A percentile compares a stretch with the other conserved stretches of the same genome.
Evolutionary conservation across 2,888 invertebrate species (phyloP).

Genomic region (Drosophila kuntzei): DNA sequence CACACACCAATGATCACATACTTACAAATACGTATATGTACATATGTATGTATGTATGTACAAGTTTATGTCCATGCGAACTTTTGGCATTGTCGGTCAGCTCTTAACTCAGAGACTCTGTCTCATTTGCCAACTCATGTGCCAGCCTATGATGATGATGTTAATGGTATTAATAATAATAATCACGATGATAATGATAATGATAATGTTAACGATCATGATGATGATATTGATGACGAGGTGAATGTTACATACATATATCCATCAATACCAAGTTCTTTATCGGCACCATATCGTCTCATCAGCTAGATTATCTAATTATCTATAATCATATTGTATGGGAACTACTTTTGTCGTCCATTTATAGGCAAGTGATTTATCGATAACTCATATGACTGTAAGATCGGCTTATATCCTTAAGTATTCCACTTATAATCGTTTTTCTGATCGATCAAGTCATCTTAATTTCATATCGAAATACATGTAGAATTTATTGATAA

Average conservation of each 20-base stretch:
- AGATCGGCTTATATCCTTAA: background rate
- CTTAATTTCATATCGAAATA: too few relatives aligned
- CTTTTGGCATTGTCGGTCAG: conserved; percentile 60
- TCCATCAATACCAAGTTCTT: conserved; percentile 19
- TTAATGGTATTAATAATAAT: conserved; percentile 17
- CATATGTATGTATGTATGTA: background rate
- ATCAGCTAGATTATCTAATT: conserved; percentile 14
- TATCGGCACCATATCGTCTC: background rate
- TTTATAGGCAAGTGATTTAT: conserved; percentile 6
- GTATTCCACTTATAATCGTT: background rate
- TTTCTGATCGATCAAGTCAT: background rate
- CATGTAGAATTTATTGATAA: too few relatives aligned
- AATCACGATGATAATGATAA: conserved; percentile 18
- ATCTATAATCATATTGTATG: conserved; percentile 9
- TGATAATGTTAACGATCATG: conserved; percentile 18
- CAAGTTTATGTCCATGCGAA: conserved; percentile 54
- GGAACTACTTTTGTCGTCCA: conserved; percentile 12
- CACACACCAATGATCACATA: conserved; percentile 16
- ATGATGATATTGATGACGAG: conserved; percentile 39
- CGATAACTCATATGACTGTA: background rate
- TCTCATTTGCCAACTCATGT: conserved; percentile 59
- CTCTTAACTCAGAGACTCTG: conserved; percentile 42
- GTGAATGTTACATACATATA: conserved; percentile 33
- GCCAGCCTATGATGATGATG: conserved; percentile 41
- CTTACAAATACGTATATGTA: background rate